Evolutionary conservation across 2,113 vertebrate genomes (phyloP).

Genomic region (Atractosteus spatula): DNA sequence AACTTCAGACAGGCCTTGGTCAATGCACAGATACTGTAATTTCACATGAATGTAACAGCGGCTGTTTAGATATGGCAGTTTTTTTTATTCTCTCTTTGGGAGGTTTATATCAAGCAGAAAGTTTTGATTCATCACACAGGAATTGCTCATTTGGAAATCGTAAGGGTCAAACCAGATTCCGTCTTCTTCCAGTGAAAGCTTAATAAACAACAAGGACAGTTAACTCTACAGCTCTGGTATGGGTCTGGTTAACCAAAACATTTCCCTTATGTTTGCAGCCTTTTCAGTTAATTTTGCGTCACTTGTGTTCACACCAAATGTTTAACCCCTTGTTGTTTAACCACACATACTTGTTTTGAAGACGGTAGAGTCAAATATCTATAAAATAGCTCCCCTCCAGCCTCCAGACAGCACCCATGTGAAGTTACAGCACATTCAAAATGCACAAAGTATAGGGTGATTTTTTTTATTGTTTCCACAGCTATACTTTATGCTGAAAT

Average conservation of each 20-base stretch:
- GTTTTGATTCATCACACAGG: too few relatives aligned
- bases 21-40: constrained; percentile 88
- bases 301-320: neutral
- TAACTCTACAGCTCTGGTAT: neutral
- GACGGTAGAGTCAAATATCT: constrained; percentile 40
- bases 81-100: neutral
- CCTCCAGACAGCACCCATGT: constrained; percentile 84
- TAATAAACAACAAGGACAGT: neutral
- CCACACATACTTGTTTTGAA: too few relatives aligned
- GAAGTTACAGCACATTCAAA: constrained; percentile 88
- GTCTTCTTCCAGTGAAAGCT: neutral
- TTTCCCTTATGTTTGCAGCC: neutral
- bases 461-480: constrained; percentile 54
- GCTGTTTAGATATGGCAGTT: neutral
- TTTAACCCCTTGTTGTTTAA: constrained; percentile 53
- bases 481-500: constrained; percentile 82
- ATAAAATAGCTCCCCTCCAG: constrained; percentile 60
- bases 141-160: too few relatives aligned
- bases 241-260: neutral
- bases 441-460: constrained; percentile 76
- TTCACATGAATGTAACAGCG: constrained; percentile 83
- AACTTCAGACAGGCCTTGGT: constrained; percentile 79
- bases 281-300: neutral
- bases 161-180: neutral
- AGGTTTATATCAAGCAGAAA: too few relatives aligned